Base-by-base conservation (phyloP, 2,888 invertebrate species). In the Pogonocherus hispidulus region DNA sequence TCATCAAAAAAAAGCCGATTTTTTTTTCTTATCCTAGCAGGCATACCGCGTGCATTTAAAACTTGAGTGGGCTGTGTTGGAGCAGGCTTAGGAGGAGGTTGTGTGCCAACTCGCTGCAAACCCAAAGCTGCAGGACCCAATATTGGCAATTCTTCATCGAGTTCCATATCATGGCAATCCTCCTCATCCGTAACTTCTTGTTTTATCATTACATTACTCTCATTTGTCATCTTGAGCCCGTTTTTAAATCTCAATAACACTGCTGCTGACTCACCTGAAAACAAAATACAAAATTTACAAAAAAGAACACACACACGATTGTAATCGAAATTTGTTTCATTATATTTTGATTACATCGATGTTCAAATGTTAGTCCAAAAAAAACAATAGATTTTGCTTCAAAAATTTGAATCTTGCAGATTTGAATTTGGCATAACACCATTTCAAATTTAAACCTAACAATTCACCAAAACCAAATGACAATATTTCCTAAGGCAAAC, bases 1-100 rank as follows among this genome's bases (percentile, higher is more conserved):
- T 97, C 96, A 84, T 96, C 96, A 85, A 92, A 96, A 83, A 96
- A 96, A 63, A 96, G 88, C 32, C 76, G 78, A 84, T 97, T 97
- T 81, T 94, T 94, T 85, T 96, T 97, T 27, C 96, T 89, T 75
- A 96, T 95, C 67, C 97, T 89, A 3, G 94, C 95, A 62, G 96
- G 96, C 94, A 95, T 95, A 51, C 95, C 95, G 79, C 95, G 89
- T 1, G 94, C 92, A 83, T 95, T 95, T 1, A 95, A 86, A 75
- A 93, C 92, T 84, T 94, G 93, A n/a, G 93, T 90, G 22, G 93
- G 93, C 82, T 91, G 92, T 32, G 88, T 88, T 3, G 89, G 88
- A 78, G 90, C 88, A 11, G 92, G 92, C 78, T 91, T 89, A 63
- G 91, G 91, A 83, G 90, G 90, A 64, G 92, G 91, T 68, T 93